Evolutionary conservation across 2,888 invertebrate genomes (phyloP).

Genomic region (Chrysotoxum bicinctum): DNA sequence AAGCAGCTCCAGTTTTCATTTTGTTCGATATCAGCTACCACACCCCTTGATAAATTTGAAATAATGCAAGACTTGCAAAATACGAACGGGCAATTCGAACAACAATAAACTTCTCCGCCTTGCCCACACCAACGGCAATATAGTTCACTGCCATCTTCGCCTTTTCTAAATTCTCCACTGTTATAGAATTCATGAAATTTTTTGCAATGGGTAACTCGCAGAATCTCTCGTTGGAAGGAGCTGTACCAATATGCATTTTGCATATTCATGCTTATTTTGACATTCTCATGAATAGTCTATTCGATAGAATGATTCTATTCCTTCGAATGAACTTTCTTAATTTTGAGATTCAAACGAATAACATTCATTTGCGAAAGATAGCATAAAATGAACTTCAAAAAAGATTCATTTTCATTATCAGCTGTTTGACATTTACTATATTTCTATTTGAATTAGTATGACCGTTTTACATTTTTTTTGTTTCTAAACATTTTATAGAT

Average conservation of each 20-base stretch:
- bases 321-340: too few species aligned
- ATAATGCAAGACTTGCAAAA: constrained; percentile 91
- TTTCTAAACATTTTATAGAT: too few species aligned
- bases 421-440: too few species aligned
- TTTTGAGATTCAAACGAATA: too few species aligned
- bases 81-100: constrained; percentile 88
- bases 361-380: too few species aligned
- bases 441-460: too few species aligned
- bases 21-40: constrained; percentile 87
- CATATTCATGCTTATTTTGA: too few species aligned
- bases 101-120: constrained; percentile 90
- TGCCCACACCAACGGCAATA: constrained; percentile 93
- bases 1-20: constrained; percentile 92
- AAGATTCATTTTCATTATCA: too few species aligned
- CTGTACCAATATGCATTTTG: constrained; percentile 88
- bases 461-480: too few species aligned
- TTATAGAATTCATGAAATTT: constrained; percentile 90
- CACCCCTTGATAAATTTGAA: constrained; percentile 86
- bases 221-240: constrained; percentile 85
- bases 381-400: too few species aligned
- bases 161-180: constrained; percentile 91
- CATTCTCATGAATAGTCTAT: too few species aligned
- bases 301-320: too few species aligned
- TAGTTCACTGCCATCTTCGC: constrained; percentile 91
- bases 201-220: constrained; percentile 88